Evolutionary conservation across 2,797 vertebrate species (phyloP).

Genomic region (Graptemys geographica): DNA sequence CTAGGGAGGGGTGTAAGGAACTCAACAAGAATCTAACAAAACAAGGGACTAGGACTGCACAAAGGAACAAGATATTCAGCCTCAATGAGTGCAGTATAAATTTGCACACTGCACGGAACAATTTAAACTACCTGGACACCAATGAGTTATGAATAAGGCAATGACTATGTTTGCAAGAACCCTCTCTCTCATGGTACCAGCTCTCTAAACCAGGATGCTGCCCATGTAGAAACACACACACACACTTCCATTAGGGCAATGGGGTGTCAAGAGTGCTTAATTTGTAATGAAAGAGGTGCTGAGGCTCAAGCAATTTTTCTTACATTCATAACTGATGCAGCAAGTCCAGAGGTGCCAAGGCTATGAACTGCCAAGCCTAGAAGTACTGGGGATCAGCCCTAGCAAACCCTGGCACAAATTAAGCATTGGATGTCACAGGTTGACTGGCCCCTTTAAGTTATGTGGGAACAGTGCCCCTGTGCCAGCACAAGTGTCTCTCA

Average conservation of each 20-base stretch:
- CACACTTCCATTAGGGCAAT: background rate
- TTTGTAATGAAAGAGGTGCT: too few relatives aligned
- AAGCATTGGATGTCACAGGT: too few relatives aligned
- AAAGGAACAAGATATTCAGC: background rate
- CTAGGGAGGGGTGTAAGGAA: background rate
- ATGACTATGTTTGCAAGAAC: background rate
- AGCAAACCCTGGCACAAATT: too few relatives aligned
- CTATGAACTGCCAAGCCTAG: too few relatives aligned
- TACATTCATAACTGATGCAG: too few relatives aligned
- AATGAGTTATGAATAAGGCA: background rate
- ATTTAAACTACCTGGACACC: background rate
- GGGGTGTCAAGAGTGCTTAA: background rate
- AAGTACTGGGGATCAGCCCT: too few relatives aligned
- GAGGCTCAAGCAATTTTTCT: too few relatives aligned
- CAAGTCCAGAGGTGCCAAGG: too few relatives aligned
- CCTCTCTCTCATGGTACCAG: background rate
- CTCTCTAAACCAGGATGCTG: background rate
- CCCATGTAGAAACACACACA: background rate
- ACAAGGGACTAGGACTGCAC: background rate
- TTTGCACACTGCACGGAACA: rapidly evolving
- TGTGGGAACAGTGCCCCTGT: background rate
- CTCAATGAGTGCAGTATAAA: background rate
- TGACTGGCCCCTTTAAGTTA: background rate
- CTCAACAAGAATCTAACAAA: background rate
- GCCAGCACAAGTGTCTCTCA: background rate